Evolutionary conservation across 2,797 vertebrate species (phyloP).

Genomic region (Anguilla marmorata): DNA sequence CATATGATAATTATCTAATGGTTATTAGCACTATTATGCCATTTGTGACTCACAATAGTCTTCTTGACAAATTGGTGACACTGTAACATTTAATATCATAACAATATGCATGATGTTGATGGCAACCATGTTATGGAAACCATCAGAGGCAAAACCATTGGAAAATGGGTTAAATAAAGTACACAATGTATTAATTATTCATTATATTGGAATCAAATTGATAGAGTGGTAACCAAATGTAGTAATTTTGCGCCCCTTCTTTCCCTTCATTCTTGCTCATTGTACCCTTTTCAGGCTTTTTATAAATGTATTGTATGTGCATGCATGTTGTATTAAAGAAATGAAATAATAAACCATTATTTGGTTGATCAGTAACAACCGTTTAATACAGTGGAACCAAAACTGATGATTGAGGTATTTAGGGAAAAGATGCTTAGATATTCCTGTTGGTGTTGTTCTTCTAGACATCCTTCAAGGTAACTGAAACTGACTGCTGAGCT

Average conservation of each 20-base stretch:
- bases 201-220: no score
- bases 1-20: neutral
- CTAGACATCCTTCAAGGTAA: constrained; percentile 48
- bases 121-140: neutral
- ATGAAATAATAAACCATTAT: neutral
- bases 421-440: constrained; percentile 27
- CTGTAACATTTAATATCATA: neutral
- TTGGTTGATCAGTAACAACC: no score
- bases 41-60: neutral
- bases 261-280: constrained; percentile 25
- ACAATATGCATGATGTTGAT: neutral
- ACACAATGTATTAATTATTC: no score
- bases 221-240: neutral
- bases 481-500: constrained; percentile 44
- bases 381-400: neutral
- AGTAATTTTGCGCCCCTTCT: neutral
- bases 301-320: neutral
- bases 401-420: constrained; percentile 12
- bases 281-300: neutral
- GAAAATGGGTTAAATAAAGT: neutral
- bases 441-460: constrained; percentile 20
- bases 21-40: neutral
- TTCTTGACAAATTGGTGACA: neutral
- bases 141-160: neutral
- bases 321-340: neutral